Evolutionary conservation across 2,888 invertebrate genomes (phyloP), one percentile per base, ranked within the genome.

Genomic region (Zootermopsis nevadensis): DNA sequence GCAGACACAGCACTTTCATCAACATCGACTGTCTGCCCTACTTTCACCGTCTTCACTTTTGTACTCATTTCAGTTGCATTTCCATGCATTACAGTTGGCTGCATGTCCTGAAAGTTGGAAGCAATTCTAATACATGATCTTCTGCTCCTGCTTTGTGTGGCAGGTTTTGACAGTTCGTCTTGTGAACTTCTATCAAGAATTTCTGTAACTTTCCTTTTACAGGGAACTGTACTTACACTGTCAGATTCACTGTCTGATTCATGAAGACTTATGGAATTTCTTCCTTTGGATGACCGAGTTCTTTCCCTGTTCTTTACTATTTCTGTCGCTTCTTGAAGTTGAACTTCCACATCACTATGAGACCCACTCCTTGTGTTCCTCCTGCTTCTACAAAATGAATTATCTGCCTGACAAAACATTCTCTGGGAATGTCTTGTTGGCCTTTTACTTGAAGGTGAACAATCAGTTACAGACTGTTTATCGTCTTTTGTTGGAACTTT

Each of bases 171-270:
- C 22, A 8, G 12, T 33, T 74, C 74, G 38, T 74, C 35, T 35
- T 38, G 74, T 6, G 74, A 74, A 38, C 38, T 38, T 74, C n/a
- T n/a, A 74, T 15, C 12, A n/a, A 6, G n/a, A 74, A 24, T 74
- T 24, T 74, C 74, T n/a, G 79, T 60, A 60, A 35, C 24, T n/a
- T 79, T 79, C 38, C 79, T 60, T 60, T 79, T 79, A 4, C 38
- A 66, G n/a, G 35, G 60, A 12, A 35, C 19, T 60, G 27, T 79
- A n/a, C 66, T 33, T 79, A n/a, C 10, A 60, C 60, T 33, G 38
- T 74, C 38, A 74, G 38, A 22, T 74, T 0, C 33, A n/a, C n/a
- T n/a, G 6, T 74, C 74, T 22, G 38, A n/a, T 74, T 74, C 42
- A 22, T 74, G 38, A 74, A 12, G 12, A 74, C n/a, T 38, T 38